A percentile compares a stretch with the other conserved stretches of the same genome.
Evolutionary conservation across 92 coral and sea anemone genomes (phyloP).

Genomic region (Zoanthus solanderi): DNA sequence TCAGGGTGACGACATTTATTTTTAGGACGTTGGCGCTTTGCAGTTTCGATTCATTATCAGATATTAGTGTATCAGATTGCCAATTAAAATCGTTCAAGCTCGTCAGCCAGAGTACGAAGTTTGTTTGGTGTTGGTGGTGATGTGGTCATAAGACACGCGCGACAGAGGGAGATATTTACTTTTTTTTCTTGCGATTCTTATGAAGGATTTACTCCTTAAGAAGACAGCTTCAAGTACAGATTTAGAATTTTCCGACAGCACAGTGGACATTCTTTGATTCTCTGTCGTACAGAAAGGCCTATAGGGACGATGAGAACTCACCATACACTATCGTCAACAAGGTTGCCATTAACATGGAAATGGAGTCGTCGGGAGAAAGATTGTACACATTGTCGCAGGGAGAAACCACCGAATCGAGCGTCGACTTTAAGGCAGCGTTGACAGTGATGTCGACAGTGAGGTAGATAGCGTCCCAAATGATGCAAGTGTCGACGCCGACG

Average conservation of each 20-base stretch:
- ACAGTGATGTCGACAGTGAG: slow-evolving; percentile 56
- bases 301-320: slow-evolving; percentile 52
- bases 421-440: slow-evolving; percentile 59
- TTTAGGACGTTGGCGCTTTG: too few species aligned
- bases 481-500: neutral
- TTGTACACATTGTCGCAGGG: slow-evolving; percentile 58
- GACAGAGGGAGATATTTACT: slow-evolving; percentile 63
- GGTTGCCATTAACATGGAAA: slow-evolving; percentile 50
- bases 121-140: slow-evolving; percentile 47
- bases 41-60: too few species aligned
- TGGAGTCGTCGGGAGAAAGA: slow-evolving; percentile 43
- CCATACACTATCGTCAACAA: slow-evolving; percentile 62
- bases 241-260: slow-evolving; percentile 53
- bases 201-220: slow-evolving; percentile 64
- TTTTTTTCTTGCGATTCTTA: slow-evolving; percentile 35
- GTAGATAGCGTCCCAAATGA: slow-evolving; percentile 18
- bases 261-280: slow-evolving; percentile 52
- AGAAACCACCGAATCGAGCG: slow-evolving; percentile 60
- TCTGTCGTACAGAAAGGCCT: slow-evolving; percentile 55
- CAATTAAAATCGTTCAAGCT: slow-evolving; percentile 25
- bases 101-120: slow-evolving; percentile 29
- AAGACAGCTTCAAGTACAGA: slow-evolving; percentile 42
- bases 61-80: too few species aligned
- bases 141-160: slow-evolving; percentile 62
- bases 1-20: too few species aligned